phyloP scores from a whole-genome alignment of 2,797 vertebrate genomes.

The Epinephelus awoara region DNA sequence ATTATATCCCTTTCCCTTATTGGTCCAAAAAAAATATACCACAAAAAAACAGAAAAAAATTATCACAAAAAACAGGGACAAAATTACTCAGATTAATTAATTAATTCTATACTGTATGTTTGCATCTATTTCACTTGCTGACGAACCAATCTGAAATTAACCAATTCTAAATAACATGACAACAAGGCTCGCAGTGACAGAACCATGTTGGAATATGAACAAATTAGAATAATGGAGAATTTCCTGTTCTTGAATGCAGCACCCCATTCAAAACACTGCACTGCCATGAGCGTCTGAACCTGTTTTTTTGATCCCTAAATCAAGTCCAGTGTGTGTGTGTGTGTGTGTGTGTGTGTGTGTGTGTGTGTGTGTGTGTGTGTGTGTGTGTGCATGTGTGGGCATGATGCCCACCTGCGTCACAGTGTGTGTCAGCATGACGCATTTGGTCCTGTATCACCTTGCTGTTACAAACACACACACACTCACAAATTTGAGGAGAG shows the following conservation, averaged over 20 bases:
- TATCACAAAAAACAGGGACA: no score
- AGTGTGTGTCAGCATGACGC: slow-evolving; percentile 55
- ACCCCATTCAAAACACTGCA: not conserved
- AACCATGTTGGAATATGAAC: not conserved
- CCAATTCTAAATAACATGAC: no score
- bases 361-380: slow-evolving; percentile 19
- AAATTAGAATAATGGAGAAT: not conserved
- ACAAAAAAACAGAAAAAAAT: no score
- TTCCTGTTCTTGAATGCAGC: not conserved
- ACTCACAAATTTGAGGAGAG: not conserved
- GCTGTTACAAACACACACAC: slow-evolving; percentile 4
- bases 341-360: slow-evolving; percentile 22
- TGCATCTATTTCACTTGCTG: no score
- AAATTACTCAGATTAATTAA: no score
- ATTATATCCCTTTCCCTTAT: no score
- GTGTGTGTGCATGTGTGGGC: slow-evolving; percentile 21
- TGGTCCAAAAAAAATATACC: no score
- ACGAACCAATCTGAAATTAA: no score
- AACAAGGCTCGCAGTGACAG: no score
- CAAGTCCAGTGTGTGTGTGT: slow-evolving; percentile 7
- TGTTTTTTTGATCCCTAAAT: slow-evolving; percentile 21
- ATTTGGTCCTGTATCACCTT: slow-evolving; percentile 26
- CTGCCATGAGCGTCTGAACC: not conserved
- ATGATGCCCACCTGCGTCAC: slow-evolving; percentile 53
- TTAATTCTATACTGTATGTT: no score